Percentiles rank a stretch among this genome's conserved stretches.
Conservation (phyloP, 2,797 vertebrate species). For the Lithobates sylvaticus region DNA sequence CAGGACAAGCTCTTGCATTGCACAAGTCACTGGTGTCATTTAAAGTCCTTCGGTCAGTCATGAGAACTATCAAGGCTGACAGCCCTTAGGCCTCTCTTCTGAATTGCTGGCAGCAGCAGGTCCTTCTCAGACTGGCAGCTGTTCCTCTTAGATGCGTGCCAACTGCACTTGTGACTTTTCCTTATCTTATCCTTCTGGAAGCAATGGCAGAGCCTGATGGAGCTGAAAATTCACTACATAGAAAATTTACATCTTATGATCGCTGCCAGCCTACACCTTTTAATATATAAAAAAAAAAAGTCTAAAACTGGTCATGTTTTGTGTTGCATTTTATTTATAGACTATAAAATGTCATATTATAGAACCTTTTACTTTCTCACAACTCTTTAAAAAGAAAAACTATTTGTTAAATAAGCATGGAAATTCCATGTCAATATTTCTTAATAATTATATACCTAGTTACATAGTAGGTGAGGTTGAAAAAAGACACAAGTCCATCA, state of each 20-base stretch:
- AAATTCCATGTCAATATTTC: neutral
- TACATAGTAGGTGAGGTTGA: no score
- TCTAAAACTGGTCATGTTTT: neutral
- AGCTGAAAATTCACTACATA: neutral
- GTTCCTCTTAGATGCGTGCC: conserved; percentile 30
- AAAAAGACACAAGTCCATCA: no score
- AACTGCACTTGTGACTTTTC: conserved; percentile 37
- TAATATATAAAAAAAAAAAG: neutral
- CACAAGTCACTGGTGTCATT: neutral
- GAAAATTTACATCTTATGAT: neutral
- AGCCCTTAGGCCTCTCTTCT: conserved; percentile 17
- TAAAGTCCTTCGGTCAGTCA: conserved; percentile 23
- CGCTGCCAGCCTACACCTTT: neutral
- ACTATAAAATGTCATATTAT: neutral
- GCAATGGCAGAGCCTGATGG: neutral
- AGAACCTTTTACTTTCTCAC: neutral
- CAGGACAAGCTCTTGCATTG: neutral
- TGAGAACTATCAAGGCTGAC: conserved; percentile 24
- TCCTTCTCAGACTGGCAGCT: conserved; percentile 20
- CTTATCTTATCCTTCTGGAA: conserved; percentile 1
- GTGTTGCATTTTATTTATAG: neutral
- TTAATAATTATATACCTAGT: no score
- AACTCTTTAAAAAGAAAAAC: no score
- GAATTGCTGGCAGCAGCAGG: conserved; percentile 36
- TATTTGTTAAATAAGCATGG: no score